Base-by-base conservation (phyloP, 2,888 invertebrate species). In the Aphidoletes aphidimyza region DNA sequence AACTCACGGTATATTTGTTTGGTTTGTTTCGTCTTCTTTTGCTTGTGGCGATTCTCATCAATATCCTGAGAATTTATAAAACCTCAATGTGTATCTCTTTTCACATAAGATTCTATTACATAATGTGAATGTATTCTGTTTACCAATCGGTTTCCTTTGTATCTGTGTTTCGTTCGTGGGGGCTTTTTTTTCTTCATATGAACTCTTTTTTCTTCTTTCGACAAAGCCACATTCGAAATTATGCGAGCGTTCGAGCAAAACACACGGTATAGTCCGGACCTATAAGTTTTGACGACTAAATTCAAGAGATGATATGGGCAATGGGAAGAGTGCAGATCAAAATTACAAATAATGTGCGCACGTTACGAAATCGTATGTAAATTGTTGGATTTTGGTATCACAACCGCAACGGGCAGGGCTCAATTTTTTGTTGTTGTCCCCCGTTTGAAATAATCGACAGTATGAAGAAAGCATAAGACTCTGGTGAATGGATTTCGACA, bases 301-400 rank as follows among this genome's bases (percentile, higher is more conserved):
- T 30, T 69, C n/a, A 17, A 47, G 9, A 54, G n/a, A 26, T 54
- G 54, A 30, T n/a, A 54, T 69, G 17, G 69, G 14, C 26, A 69
- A 54, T 2, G 9, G 69, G 69, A 30, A 5, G 22, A 26, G 3
- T 30, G 14, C 54, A 3, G 14, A 14, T 69, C 69, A 69, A 69
- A 69, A 30, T 69, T 30, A 69, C 69, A 69, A 69, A 69, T 69
- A 69, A 69, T 69, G 34, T 69, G 69, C 69, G 30, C 69, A 69
- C 69, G 34, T 69, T 69, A 14, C 14, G 30, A 69, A 69, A n/a
- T n/a, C 30, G 69, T 69, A 30, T 69, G 69, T 69, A 69, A 69
- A 69, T 30, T 17, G 69, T 69, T 69, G 69, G 30, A 11, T 54
- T 30, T 69, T 30, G 14, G 34, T 9, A 30, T 30, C 30, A 54